A percentile compares a stretch with the other conserved stretches of the same genome.
These are phyloP conservation scores for Diarsia mendica DNA, from an alignment of 2,888 invertebrate species.

Conservation along the genomic window DNA sequence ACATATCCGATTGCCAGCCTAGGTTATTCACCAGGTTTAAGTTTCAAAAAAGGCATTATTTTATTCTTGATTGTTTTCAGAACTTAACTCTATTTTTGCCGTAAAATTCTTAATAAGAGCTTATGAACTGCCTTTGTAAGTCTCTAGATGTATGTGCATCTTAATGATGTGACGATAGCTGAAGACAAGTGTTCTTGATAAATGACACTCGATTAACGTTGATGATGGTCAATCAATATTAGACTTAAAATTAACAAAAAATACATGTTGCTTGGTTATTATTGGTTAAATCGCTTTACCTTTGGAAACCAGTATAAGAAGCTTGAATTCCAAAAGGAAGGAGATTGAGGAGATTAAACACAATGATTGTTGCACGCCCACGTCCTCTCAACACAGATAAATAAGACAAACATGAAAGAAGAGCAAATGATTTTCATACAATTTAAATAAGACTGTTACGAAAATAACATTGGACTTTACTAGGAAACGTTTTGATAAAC, in stretches of 20 bases:
- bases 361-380: neutral
- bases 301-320: neutral
- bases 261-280: too few relatives aligned
- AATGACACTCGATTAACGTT: neutral
- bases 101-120: neutral
- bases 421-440: neutral
- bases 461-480: neutral
- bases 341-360: neutral
- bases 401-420: neutral
- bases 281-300: too few relatives aligned
- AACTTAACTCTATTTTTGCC: neutral
- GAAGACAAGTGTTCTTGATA: neutral
- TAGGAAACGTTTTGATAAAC: slow-evolving; percentile 2
- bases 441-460: neutral
- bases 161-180: neutral
- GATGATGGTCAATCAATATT: neutral
- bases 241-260: too few relatives aligned
- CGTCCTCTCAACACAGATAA: neutral
- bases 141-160: neutral
- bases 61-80: neutral
- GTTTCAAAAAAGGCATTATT: neutral
- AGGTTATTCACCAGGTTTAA: neutral
- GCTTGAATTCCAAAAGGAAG: neutral
- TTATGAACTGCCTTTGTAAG: neutral
- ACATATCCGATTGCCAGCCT: too few relatives aligned